Percentiles rank a stretch among this genome's conserved stretches.
Conservation (phyloP, 2,888 invertebrate species). For the Lithodes maja region DNA sequence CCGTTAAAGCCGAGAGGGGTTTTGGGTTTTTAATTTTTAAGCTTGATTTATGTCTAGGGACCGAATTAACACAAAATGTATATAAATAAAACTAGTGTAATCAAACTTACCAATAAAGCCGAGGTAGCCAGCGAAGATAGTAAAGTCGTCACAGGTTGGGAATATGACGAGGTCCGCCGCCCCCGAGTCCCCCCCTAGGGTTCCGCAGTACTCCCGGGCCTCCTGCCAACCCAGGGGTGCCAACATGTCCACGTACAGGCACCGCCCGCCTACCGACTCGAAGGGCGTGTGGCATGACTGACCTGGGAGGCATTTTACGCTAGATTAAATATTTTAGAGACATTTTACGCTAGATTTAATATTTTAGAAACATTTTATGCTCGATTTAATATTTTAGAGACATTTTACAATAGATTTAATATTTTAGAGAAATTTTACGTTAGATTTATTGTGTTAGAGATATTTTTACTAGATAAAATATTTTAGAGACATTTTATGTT, state of each 20-base stretch:
- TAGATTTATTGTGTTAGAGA: too few relatives aligned
- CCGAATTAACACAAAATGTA: neutral
- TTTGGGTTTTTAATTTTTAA: too few relatives aligned
- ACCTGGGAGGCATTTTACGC: neutral
- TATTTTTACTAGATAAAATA: too few relatives aligned
- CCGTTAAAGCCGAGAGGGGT: too few relatives aligned
- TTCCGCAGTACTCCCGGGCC: constrained; percentile 13
- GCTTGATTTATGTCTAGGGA: too few relatives aligned
- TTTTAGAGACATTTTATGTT: too few relatives aligned
- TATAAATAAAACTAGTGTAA: neutral
- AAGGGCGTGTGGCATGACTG: constrained; percentile 22
- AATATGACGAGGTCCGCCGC: constrained; percentile 15
- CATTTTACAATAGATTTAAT: too few relatives aligned
- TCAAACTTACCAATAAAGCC: constrained; percentile 29
- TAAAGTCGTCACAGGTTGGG: constrained; percentile 28
- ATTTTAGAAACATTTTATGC: too few relatives aligned
- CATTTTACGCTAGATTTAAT: too few relatives aligned
- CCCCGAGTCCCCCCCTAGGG: neutral
- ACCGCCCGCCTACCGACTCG: neutral
- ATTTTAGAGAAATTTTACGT: too few relatives aligned
- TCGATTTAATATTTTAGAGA: too few relatives aligned
- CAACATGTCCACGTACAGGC: constrained; percentile 4
- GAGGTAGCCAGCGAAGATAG: constrained; percentile 16
- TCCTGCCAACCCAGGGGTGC: constrained; percentile 8
- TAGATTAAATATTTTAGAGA: too few relatives aligned